Base-by-base conservation (phyloP, 1,140 invertebrate species). In the Daktulosphaira vitifoliae region DNA sequence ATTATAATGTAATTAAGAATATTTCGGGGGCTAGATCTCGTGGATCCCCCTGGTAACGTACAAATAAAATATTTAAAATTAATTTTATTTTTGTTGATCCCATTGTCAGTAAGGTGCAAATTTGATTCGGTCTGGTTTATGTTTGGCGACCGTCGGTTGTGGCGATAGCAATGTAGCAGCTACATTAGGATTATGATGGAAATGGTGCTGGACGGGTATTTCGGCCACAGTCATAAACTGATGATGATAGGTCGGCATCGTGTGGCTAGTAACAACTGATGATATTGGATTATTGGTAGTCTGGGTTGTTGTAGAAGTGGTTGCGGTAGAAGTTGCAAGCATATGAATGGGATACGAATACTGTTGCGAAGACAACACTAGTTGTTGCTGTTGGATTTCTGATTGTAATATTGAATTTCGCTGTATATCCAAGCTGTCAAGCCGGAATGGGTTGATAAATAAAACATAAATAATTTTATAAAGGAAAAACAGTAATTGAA, bases 341-440 rank as follows among this genome's bases (percentile, higher is more conserved):
- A 56, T 56, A 22, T 56, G 53, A 8, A 56, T 22, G 22, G 53
- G 38, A n/a, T 39, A 56, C 22, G 53, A 37, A 15, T 56, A 56
- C 53, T 56, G 53, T 9, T 56, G 54, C 16, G 39, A 39, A 3
- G 23, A 38, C 23, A 59, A 46, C 42, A 59, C 39, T 26, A 59
- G 38, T 23, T 59, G 54, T 59, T 59, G 54, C 11, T 53, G 51
- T 48, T 62, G 56, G 56, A 62, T 29, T 62, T 62, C 56, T 16
- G 56, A 62, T 62, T 62, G 56, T 11, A 62, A 15, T 39, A 62
- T 62, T 25, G 56, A 48, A 11, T 38, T 39, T 9, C 56, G 56
- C 13, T 62, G 56, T 62, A 62, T 62, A 16, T 62, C 56, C 56
- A 62, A 62, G 11, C 56, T 62, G 56, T 62, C 56, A 16, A 62